Conservation (phyloP, 2,888 invertebrate genomes). For the Charanyca ferruginea region DNA sequence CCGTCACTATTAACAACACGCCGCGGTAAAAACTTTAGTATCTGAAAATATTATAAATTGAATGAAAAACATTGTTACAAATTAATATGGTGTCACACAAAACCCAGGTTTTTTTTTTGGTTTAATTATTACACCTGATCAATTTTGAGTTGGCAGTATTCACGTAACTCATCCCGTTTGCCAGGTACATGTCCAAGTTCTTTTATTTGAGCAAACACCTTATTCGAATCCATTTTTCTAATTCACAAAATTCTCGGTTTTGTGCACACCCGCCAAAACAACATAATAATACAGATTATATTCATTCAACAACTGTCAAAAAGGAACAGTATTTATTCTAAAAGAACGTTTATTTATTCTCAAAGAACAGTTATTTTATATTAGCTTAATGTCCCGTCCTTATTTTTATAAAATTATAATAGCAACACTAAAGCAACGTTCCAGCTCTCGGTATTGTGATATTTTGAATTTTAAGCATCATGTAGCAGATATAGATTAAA, state of each 20-base stretch:
- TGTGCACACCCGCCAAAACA: conserved; percentile 49
- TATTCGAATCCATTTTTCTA: conserved; percentile 70
- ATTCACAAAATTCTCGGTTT: conserved; percentile 11
- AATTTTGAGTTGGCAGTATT: conserved; percentile 77
- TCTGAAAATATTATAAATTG: conserved; percentile 72
- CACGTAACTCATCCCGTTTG: conserved; percentile 78
- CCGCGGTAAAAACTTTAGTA: conserved; percentile 76
- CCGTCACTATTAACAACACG: conserved; percentile 82
- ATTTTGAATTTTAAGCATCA: conserved; percentile 22
- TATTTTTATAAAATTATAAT: background rate
- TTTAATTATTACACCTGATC: conserved; percentile 71
- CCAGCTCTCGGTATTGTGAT: background rate
- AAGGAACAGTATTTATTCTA: background rate
- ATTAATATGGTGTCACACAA: background rate
- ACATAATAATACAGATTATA: conserved; percentile 18
- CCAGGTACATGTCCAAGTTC: conserved; percentile 78
- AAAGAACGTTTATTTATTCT: too few species aligned
- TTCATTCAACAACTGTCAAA: conserved; percentile 14
- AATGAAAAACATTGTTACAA: conserved; percentile 6
- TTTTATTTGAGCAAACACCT: conserved; percentile 76
- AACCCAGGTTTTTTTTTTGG: background rate
- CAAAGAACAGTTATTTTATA: too few species aligned
- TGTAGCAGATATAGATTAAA: background rate
- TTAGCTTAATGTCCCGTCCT: background rate
- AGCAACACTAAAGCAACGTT: conserved; percentile 7